These are phyloP conservation scores for Falcunculus frontatus DNA, from an alignment of 2,113 vertebrate species.

Conservation along the genomic window DNA sequence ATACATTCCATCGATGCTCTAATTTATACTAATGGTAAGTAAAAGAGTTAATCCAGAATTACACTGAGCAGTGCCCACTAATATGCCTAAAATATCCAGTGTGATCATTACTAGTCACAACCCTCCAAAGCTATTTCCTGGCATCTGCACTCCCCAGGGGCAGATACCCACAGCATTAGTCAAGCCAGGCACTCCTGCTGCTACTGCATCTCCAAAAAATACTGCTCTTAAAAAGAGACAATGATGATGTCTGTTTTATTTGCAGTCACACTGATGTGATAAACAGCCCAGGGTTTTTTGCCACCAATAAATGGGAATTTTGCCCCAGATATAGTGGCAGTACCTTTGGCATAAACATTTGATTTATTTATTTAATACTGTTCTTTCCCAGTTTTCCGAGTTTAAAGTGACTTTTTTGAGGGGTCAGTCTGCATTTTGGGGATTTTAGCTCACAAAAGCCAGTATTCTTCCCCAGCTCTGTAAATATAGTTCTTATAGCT, in stretches of 20 bases:
- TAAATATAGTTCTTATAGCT: background rate
- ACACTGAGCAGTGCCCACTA: conserved; percentile 12
- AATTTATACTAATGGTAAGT: background rate
- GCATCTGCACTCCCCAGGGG: conserved; percentile 51
- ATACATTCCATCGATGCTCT: background rate
- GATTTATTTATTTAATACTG: background rate
- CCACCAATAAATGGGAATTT: background rate
- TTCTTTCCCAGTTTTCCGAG: background rate
- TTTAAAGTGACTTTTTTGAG: background rate
- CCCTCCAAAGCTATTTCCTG: conserved; percentile 48
- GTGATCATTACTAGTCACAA: conserved; percentile 49
- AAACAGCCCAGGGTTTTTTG: background rate
- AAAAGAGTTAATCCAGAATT: conserved; percentile 47
- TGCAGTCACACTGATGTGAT: background rate
- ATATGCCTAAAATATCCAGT: conserved; percentile 46
- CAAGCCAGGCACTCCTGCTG: conserved; percentile 45
- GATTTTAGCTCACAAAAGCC: background rate
- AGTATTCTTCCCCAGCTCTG: background rate
- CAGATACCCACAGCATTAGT: conserved; percentile 53
- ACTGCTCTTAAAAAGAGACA: background rate
- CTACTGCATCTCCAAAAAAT: conserved; percentile 23
- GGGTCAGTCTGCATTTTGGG: background rate
- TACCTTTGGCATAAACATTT: background rate
- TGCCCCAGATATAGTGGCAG: background rate
- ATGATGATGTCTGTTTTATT: background rate